Percentiles rank a stretch among this genome's conserved stretches.
These are phyloP conservation scores for Tetranychus piercei DNA, from an alignment of 2,888 invertebrate species.

Conservation along the genomic window DNA sequence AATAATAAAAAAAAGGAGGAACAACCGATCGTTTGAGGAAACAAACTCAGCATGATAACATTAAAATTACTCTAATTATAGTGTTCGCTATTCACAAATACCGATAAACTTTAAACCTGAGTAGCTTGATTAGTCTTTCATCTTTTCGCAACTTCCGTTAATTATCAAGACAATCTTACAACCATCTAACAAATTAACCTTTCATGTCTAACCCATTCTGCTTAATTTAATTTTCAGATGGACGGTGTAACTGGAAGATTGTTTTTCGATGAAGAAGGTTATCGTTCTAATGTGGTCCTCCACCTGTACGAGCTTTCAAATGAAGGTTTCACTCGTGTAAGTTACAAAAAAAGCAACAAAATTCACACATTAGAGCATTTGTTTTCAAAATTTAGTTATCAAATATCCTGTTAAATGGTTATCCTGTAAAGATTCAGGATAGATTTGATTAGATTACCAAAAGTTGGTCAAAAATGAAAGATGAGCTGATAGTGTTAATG, in stretches of 20 bases:
- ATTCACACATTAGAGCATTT: too few species aligned
- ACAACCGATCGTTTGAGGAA: neutral
- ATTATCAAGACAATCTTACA: neutral
- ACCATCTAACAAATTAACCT: too few species aligned
- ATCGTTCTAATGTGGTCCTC: neutral
- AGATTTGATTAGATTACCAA: too few species aligned
- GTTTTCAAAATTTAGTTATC: too few species aligned
- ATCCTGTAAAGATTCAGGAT: too few species aligned
- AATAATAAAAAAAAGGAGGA: neutral
- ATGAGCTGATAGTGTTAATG: too few species aligned
- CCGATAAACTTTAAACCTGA: neutral
- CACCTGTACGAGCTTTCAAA: neutral
- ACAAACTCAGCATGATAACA: slow-evolving; percentile 1
- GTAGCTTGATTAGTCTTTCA: neutral
- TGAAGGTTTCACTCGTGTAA: neutral
- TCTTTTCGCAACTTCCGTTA: neutral
- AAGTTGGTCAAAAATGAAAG: too few species aligned
- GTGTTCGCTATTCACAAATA: neutral
- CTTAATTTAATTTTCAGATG: neutral
- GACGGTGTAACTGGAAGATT: neutral
- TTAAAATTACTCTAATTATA: neutral
- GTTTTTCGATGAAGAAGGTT: neutral
- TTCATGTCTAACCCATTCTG: neutral
- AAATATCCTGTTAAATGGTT: too few species aligned
- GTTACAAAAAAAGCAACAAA: neutral